Evolutionary conservation across 2,113 vertebrate species (phyloP).

Genomic region (Serinus canaria): DNA sequence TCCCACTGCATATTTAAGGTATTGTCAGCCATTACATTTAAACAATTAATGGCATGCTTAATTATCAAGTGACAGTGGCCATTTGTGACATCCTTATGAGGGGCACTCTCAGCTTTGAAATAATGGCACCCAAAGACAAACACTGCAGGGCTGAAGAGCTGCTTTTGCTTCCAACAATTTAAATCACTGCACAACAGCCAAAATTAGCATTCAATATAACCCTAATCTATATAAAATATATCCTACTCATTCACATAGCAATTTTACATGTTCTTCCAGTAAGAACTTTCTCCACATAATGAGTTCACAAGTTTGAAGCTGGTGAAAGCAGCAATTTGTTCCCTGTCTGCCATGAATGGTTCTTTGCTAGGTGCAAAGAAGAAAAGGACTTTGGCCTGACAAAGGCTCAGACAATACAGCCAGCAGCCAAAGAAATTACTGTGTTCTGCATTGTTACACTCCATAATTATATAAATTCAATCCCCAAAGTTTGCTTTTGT

Average conservation of each 20-base stretch:
- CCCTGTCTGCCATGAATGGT: background rate
- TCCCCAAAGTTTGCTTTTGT: background rate
- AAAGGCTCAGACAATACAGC: background rate
- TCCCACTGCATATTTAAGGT: background rate
- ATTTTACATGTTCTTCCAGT: background rate
- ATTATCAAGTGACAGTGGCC: background rate
- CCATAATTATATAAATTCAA: background rate
- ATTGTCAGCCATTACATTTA: background rate
- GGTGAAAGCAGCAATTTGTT: conserved; percentile 11
- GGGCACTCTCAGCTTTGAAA: background rate
- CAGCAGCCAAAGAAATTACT: background rate
- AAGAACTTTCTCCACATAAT: background rate
- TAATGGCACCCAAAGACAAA: background rate
- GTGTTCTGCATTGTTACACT: background rate
- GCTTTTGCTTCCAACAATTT: background rate
- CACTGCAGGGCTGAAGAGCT: background rate
- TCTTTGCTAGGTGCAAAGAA: background rate
- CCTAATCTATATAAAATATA: background rate
- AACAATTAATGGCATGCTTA: background rate
- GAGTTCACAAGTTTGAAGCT: background rate
- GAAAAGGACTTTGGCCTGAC: background rate
- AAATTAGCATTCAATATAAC: background rate
- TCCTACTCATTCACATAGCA: background rate
- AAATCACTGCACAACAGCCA: background rate
- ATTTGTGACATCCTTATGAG: background rate